These are phyloP conservation scores for Cyprinodon tularosa DNA, from an alignment of 2,113 vertebrate genomes.

Conservation along the genomic window DNA sequence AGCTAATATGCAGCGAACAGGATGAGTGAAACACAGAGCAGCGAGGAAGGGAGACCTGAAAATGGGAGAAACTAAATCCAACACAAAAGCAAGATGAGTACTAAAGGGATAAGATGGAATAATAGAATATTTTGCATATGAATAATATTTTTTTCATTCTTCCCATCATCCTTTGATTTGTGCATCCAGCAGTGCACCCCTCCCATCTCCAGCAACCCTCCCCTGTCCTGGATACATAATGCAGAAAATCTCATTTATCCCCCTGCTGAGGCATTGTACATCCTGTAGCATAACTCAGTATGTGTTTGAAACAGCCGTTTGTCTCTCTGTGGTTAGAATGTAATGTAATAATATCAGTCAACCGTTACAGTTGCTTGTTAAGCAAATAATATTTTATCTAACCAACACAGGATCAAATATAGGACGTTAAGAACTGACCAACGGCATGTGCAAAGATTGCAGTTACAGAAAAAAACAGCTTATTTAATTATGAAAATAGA, in stretches of 20 bases:
- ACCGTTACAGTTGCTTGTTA: constrained; percentile 17
- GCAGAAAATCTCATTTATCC: constrained; percentile 52
- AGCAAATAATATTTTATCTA: constrained; percentile 27
- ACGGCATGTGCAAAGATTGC: neutral
- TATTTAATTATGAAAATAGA: constrained; percentile 10
- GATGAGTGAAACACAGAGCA: constrained; percentile 14
- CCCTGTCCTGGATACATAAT: constrained; percentile 66
- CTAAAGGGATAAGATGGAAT: constrained; percentile 37
- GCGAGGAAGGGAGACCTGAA: constrained; percentile 10
- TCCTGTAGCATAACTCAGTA: constrained; percentile 26
- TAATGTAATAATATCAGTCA: constrained; percentile 40
- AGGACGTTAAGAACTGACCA: constrained; percentile 10
- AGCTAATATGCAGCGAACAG: neutral
- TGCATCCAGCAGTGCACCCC: constrained; percentile 9
- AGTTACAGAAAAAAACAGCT: neutral
- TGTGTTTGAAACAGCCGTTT: constrained; percentile 22
- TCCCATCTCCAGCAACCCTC: constrained; percentile 14
- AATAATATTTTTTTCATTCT: constrained; percentile 52
- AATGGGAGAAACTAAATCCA: constrained; percentile 19
- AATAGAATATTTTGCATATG: constrained; percentile 53
- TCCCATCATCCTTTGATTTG: constrained; percentile 16
- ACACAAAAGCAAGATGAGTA: constrained; percentile 13
- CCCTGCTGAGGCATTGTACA: constrained; percentile 58
- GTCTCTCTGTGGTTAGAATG: constrained; percentile 22
- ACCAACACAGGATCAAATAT: constrained; percentile 28